These are phyloP conservation scores for Pristionchus mayeri DNA, from an alignment of 2,888 invertebrate species.

Conservation along the genomic window DNA sequence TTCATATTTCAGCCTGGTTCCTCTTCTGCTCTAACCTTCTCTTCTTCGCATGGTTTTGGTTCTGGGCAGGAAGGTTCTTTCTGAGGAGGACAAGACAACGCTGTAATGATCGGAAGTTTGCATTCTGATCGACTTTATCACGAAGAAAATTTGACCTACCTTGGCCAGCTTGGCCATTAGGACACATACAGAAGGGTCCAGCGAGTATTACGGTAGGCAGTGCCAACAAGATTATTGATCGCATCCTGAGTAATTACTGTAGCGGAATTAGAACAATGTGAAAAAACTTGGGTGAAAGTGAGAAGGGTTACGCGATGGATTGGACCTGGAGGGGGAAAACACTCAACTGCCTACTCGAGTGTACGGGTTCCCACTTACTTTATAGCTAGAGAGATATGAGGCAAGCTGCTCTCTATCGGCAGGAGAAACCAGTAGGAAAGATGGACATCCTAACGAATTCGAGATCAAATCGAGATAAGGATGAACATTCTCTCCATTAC, in stretches of 20 bases:
- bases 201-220: conserved; percentile 32
- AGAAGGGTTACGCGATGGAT: conserved; percentile 17
- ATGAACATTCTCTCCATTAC: neutral
- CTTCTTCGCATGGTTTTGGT: neutral
- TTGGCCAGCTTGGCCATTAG: conserved; percentile 41
- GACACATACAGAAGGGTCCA: conserved; percentile 46
- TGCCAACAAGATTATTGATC: neutral
- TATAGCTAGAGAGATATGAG: conserved; percentile 34
- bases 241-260: conserved; percentile 8
- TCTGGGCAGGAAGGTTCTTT: conserved; percentile 17
- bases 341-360: conserved; percentile 37
- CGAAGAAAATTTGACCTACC: neutral
- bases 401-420: neutral
- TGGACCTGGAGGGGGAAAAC: conserved; percentile 7
- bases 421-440: conserved; percentile 30
- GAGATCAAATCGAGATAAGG: conserved; percentile 30
- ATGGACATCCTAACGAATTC: neutral
- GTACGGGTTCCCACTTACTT: conserved; percentile 38
- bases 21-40: neutral
- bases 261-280: neutral
- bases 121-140: too few relatives aligned
- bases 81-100: neutral
- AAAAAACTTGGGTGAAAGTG: neutral
- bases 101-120: too few relatives aligned
- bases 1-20: neutral